Evolutionary conservation across 2,797 vertebrate species (phyloP).

Genomic region (Labeo calbasu): DNA sequence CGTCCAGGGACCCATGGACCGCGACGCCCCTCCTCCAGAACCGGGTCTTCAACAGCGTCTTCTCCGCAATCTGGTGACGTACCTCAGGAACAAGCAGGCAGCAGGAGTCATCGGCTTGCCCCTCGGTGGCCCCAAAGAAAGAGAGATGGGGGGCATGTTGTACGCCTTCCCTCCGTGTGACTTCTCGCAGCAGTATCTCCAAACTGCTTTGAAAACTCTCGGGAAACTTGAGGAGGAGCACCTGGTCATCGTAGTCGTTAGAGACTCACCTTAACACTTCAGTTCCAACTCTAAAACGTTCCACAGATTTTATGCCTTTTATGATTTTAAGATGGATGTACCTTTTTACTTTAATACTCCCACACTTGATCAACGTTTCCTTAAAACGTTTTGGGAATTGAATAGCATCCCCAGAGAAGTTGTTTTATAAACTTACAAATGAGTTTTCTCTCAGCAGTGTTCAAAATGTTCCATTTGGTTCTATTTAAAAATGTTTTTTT

Average conservation of each 20-base stretch:
- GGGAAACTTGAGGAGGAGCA: conserved; percentile 95
- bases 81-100: conserved; percentile 98
- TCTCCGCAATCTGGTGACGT: conserved; percentile 97
- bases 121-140: conserved; percentile 87
- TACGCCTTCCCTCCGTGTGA: conserved; percentile 98
- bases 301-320: conserved; percentile 6
- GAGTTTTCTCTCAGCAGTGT: conserved; percentile 55
- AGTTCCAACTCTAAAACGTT: not conserved
- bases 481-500: conserved; percentile 39
- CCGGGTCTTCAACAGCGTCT: conserved; percentile 91
- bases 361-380: not conserved
- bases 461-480: conserved; percentile 34
- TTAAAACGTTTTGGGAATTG: not conserved
- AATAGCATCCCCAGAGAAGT: not conserved
- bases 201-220: conserved; percentile 89
- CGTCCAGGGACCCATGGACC: conserved; percentile 84
- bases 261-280: conserved; percentile 81
- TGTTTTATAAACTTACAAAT: not conserved
- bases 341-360: conserved; percentile 8
- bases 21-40: conserved; percentile 81
- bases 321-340: conserved; percentile 20
- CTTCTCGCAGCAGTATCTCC: conserved; percentile 96
- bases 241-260: conserved; percentile 95
- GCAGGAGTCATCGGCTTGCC: conserved; percentile 97
- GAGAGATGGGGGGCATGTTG: conserved; percentile 89